phyloP scores from a whole-genome alignment of 1,140 invertebrate species.

The Nasonia vitripennis region DNA sequence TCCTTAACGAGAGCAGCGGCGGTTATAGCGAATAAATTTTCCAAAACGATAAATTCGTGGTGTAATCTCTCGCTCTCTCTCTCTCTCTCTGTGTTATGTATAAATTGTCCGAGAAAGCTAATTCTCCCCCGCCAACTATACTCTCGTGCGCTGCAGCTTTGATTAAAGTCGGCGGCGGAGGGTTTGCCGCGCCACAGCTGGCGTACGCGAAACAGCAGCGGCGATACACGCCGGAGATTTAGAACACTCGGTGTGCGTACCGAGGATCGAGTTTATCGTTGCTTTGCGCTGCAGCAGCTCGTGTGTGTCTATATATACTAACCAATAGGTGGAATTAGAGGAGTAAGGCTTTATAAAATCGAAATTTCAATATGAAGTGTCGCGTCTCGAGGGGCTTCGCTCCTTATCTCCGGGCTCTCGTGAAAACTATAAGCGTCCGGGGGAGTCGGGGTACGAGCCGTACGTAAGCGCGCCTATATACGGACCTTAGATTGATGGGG shows the following conservation, averaged over 20 bases:
- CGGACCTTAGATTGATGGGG: conserved; percentile 68
- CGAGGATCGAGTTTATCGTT: background rate
- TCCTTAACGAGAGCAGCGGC: background rate
- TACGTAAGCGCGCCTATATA: conserved; percentile 55
- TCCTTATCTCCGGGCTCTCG: conserved; percentile 43
- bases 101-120: conserved; percentile 60
- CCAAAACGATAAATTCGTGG: conserved; percentile 54
- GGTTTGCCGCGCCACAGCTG: conserved; percentile 56
- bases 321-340: too few relatives aligned
- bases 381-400: background rate
- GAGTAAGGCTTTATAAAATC: background rate
- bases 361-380: conserved; percentile 3
- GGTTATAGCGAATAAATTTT: background rate
- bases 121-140: conserved; percentile 57
- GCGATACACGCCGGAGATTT: background rate
- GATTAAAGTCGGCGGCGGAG: conserved; percentile 60
- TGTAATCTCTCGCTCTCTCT: conserved; percentile 55
- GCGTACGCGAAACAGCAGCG: conserved; percentile 9
- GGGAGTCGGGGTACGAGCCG: conserved; percentile 39
- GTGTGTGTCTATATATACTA: too few relatives aligned
- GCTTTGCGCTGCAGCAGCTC: too few relatives aligned
- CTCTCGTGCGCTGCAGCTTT: conserved; percentile 48
- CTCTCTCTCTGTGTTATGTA: conserved; percentile 15
- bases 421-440: conserved; percentile 50
- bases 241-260: background rate